Conservation (phyloP, 2,888 invertebrate species). For the Drosophila prolongata region DNA sequence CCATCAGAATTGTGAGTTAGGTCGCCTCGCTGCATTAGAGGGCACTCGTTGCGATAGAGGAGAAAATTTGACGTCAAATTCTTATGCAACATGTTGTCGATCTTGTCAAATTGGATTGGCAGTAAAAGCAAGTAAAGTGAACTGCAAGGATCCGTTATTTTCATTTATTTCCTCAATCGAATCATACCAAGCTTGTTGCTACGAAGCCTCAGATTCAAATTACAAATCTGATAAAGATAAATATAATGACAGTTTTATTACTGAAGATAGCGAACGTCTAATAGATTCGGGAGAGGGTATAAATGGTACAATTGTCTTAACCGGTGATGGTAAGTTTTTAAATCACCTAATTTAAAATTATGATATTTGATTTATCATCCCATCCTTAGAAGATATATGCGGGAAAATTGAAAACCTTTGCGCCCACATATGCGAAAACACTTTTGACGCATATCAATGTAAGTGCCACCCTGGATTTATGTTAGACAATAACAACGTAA, state of each 20-base stretch:
- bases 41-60: constrained; percentile 77
- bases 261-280: neutral
- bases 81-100: constrained; percentile 87
- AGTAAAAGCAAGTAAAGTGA: constrained; percentile 85
- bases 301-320: constrained; percentile 67
- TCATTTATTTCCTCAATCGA: constrained; percentile 84
- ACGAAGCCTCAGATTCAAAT: constrained; percentile 52
- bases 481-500: constrained; percentile 85
- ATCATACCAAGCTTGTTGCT: constrained; percentile 88
- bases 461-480: constrained; percentile 85
- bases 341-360: neutral
- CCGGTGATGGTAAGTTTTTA: constrained; percentile 65
- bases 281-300: constrained; percentile 10
- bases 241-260: constrained; percentile 9
- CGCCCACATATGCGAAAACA: constrained; percentile 86
- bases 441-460: constrained; percentile 86
- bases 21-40: constrained; percentile 77
- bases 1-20: constrained; percentile 80
- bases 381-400: constrained; percentile 85
- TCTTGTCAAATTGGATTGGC: constrained; percentile 88
- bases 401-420: constrained; percentile 85
- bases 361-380: neutral
- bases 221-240: neutral
- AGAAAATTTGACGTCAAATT: constrained; percentile 67
- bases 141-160: constrained; percentile 86